Percentiles rank a stretch among this genome's conserved stretches.
These are phyloP conservation scores for Hartigia nigra DNA, from an alignment of 2,888 invertebrate genomes.

Conservation along the genomic window DNA sequence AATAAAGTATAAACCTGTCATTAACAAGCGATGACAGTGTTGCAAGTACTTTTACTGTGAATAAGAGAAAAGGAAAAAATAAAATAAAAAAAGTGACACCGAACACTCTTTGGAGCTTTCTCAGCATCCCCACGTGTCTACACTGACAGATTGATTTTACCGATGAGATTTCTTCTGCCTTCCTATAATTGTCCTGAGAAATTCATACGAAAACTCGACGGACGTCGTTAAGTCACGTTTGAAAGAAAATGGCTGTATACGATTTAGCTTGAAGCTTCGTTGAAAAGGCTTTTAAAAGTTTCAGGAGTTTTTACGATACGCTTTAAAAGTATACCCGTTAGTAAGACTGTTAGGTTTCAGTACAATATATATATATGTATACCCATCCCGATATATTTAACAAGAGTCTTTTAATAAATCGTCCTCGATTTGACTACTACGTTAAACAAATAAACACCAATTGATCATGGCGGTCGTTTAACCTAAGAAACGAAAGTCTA, in stretches of 20 bases:
- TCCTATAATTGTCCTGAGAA: too few species aligned
- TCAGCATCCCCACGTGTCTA: not conserved
- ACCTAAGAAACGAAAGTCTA: not conserved
- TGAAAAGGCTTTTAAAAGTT: not conserved
- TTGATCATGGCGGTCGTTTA: not conserved
- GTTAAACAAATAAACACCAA: not conserved
- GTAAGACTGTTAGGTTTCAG: conserved; percentile 41
- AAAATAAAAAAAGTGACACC: not conserved
- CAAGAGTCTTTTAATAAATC: not conserved
- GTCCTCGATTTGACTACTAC: not conserved
- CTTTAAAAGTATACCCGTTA: conserved; percentile 40
- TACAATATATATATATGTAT: conserved; percentile 16
- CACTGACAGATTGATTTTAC: not conserved
- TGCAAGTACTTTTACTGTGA: not conserved
- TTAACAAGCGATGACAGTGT: not conserved
- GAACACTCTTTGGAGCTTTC: not conserved
- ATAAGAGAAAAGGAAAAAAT: too few species aligned
- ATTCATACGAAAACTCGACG: not conserved
- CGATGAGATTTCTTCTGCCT: too few species aligned
- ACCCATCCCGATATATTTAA: not conserved
- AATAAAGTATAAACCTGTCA: not conserved
- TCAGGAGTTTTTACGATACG: conserved; percentile 39
- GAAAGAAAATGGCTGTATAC: not conserved
- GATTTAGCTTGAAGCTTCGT: not conserved
- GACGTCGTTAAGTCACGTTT: not conserved